Conservation (phyloP, 1,140 invertebrate species). For the Sarcophaga peregrina region DNA sequence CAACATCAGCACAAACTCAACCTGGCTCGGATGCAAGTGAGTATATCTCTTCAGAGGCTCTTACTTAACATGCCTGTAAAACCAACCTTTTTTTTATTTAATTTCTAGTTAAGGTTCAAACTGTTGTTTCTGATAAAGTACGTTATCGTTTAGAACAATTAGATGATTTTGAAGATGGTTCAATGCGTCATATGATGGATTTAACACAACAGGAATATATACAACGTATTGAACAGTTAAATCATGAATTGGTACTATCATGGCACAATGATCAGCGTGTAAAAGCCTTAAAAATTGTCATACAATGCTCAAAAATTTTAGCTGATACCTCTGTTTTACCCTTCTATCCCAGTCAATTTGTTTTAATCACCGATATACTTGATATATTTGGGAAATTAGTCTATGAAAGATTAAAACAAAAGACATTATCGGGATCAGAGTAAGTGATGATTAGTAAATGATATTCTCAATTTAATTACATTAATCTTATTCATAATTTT, state of each 20-base stretch:
- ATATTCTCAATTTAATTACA: background rate
- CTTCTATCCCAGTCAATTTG: constrained; percentile 98
- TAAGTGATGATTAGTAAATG: constrained; percentile 54
- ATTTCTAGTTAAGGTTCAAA: constrained; percentile 79
- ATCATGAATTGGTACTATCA: constrained; percentile 87
- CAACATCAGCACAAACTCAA: constrained; percentile 48
- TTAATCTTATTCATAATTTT: background rate
- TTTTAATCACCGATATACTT: constrained; percentile 93
- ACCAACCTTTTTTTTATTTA: background rate
- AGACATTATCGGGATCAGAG: constrained; percentile 73
- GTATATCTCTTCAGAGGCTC: constrained; percentile 27
- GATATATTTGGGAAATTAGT: constrained; percentile 95
- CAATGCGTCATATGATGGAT: constrained; percentile 87
- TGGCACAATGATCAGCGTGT: constrained; percentile 96
- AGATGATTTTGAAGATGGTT: constrained; percentile 93
- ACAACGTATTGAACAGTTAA: constrained; percentile 86
- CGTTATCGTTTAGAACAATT: constrained; percentile 91
- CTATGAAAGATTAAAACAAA: constrained; percentile 85
- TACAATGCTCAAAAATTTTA: constrained; percentile 94
- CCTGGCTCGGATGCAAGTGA: constrained; percentile 56
- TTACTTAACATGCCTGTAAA: background rate
- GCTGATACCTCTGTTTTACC: constrained; percentile 87
- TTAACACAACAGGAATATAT: constrained; percentile 93
- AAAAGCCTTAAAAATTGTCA: constrained; percentile 95
- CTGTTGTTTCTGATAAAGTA: constrained; percentile 87